Percentiles rank a stretch among this genome's conserved stretches.
phyloP scores from a whole-genome alignment of 2,797 vertebrate genomes.

The Varecia variegata region DNA sequence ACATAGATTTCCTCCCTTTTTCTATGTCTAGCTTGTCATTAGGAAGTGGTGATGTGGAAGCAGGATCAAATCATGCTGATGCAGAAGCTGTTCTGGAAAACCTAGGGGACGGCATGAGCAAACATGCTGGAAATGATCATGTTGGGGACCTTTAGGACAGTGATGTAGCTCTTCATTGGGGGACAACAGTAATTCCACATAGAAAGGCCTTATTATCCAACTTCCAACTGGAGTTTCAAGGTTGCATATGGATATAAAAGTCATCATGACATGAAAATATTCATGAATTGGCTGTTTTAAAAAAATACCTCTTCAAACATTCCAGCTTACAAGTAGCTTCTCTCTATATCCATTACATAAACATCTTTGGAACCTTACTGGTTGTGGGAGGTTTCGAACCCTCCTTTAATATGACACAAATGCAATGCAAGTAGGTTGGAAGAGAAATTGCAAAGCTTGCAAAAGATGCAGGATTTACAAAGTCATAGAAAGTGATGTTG shows the following conservation, averaged over 20 bases:
- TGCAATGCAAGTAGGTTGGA: neutral
- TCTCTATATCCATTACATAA: neutral
- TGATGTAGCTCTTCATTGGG: neutral
- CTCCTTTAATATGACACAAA: neutral
- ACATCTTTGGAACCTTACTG: neutral
- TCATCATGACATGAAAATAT: slow-evolving; percentile 35
- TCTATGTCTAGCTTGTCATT: neutral
- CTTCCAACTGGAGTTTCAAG: neutral
- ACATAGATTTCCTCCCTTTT: neutral
- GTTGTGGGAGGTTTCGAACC: neutral
- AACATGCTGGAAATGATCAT: neutral
- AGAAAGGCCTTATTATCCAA: neutral
- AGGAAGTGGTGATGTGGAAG: neutral
- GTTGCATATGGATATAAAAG: neutral
- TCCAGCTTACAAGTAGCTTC: neutral
- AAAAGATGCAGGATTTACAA: neutral
- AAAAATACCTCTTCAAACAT: neutral
- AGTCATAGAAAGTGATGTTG: neutral
- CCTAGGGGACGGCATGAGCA: neutral
- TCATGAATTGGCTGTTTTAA: neutral
- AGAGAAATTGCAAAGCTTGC: slow-evolving; percentile 9
- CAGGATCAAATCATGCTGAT: neutral
- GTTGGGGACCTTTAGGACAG: neutral
- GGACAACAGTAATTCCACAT: neutral
- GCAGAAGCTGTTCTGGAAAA: neutral